Percentiles rank a stretch among this genome's conserved stretches.
These are phyloP conservation scores for Pachycephus smyrnensis DNA, from an alignment of 2,888 invertebrate species.

Conservation along the genomic window DNA sequence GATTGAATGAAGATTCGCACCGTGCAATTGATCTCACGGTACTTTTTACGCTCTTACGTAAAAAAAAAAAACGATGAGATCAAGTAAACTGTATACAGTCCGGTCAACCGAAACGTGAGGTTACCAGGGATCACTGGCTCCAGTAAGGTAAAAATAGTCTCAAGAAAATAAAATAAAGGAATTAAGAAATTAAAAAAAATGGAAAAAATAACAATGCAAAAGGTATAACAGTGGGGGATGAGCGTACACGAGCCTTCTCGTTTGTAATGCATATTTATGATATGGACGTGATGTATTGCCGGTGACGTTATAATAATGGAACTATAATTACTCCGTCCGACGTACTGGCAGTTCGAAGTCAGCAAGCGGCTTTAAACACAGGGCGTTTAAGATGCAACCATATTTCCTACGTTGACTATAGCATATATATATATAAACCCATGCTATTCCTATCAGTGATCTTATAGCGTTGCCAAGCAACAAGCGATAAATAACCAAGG, in stretches of 20 bases:
- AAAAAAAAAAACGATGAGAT: neutral
- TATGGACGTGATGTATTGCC: constrained; percentile 53
- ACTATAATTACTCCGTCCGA: constrained; percentile 54
- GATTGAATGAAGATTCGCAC: neutral
- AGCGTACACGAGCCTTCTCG: constrained; percentile 43
- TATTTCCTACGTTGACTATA: constrained; percentile 15
- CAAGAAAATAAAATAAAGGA: neutral
- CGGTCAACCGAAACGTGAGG: neutral
- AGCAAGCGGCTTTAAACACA: constrained; percentile 30
- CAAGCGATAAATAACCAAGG: neutral
- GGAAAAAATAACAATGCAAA: constrained; percentile 15
- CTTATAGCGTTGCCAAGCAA: neutral
- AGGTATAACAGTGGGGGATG: neutral
- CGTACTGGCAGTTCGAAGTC: constrained; percentile 12
- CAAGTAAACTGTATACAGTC: neutral
- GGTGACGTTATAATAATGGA: constrained; percentile 61
- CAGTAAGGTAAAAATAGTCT: neutral
- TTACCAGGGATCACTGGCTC: neutral
- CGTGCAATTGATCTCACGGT: neutral
- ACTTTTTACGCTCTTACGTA: neutral
- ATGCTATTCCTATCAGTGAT: neutral
- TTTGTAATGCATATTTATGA: constrained; percentile 52
- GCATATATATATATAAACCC: neutral
- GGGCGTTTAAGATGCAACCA: constrained; percentile 32
- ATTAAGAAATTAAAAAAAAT: constrained; percentile 11